Base-by-base conservation (phyloP, 2,888 invertebrate species). In the Caradrina clavipalpis region DNA sequence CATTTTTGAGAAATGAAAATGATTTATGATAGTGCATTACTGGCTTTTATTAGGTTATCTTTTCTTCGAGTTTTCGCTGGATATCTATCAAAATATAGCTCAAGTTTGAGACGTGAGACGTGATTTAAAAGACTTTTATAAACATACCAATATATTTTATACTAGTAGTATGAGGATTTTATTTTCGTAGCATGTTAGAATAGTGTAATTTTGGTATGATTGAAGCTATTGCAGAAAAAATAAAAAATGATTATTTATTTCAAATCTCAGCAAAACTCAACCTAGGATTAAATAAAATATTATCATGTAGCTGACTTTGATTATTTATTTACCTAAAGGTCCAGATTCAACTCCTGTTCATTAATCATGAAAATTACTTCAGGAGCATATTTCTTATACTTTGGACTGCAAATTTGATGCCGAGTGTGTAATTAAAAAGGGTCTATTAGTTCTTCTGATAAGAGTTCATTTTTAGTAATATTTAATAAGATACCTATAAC, bases 21-120 rank as follows among this genome's bases (percentile, higher is more conserved):
- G 75, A 73, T 59, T 63, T 76, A 78, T 73, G 65, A 79, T 73
- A 73, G 57, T 54, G 56, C 67, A 66, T 74, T 55, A 62, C 50
- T 50, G 45, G 45, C 15, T 62, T 70, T 45, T 77, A 59, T 70
- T 58, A 59, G 31, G 61, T 77, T 76, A 62, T 72, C 55, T 78
- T 71, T 55, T 54, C 55, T 39, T 15, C 15, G 26, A 59, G 22
- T 77, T 63, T 77, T 54, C 13, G 31, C 51, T 51, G 70, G 22
- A 31, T 53, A 51, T 60, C 31, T 47, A 69, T 76, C 69, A 56
- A 69, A 10, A 51, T 47, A 56, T 47, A 39, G 55, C 35, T 47
- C 21, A 31, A 13, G 11, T 45, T 76, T 45, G 26, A 57, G 21
- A 51, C 22, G 22, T 22, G 57, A 49, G 19, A 54, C 19, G 49